These are phyloP conservation scores for Cephalopachus bancanus DNA, from an alignment of 2,797 vertebrate genomes.

Conservation along the genomic window DNA sequence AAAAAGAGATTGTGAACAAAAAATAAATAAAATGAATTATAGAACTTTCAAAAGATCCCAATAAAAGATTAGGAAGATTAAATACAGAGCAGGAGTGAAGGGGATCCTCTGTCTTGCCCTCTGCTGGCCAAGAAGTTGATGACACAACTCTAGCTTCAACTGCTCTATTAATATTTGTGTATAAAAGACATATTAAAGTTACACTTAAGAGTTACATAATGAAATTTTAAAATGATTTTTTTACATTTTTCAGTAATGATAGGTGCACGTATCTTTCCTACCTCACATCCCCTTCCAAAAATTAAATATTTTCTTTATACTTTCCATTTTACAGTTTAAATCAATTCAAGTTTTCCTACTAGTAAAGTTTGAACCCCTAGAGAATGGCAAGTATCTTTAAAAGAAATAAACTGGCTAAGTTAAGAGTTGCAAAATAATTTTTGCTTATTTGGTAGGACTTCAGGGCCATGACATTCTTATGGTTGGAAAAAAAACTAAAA, in stretches of 20 bases:
- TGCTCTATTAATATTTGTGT: not conserved
- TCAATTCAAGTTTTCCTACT: not conserved
- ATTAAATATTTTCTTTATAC: not conserved
- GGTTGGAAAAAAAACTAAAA: not conserved
- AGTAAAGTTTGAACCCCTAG: not conserved
- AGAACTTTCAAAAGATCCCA: not conserved
- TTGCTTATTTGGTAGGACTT: conserved; percentile 33
- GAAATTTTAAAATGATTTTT: not conserved
- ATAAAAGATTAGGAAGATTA: not conserved
- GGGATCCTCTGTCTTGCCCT: not conserved
- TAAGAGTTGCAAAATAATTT: not conserved
- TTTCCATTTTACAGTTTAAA: not conserved
- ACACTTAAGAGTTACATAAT: not conserved
- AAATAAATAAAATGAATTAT: not conserved
- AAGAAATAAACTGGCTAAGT: not conserved
- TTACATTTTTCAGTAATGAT: not conserved
- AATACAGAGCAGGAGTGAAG: not conserved
- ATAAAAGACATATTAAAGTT: not conserved
- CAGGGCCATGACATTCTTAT: not conserved
- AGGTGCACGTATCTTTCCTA: not conserved
- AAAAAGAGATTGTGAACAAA: not conserved
- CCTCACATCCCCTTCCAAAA: not conserved
- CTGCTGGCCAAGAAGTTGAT: not conserved
- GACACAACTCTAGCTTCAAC: not conserved
- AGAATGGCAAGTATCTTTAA: not conserved